A percentile compares a stretch with the other conserved stretches of the same genome.
phyloP scores from a whole-genome alignment of 2,888 invertebrate species.

The Julus scandinavius region DNA sequence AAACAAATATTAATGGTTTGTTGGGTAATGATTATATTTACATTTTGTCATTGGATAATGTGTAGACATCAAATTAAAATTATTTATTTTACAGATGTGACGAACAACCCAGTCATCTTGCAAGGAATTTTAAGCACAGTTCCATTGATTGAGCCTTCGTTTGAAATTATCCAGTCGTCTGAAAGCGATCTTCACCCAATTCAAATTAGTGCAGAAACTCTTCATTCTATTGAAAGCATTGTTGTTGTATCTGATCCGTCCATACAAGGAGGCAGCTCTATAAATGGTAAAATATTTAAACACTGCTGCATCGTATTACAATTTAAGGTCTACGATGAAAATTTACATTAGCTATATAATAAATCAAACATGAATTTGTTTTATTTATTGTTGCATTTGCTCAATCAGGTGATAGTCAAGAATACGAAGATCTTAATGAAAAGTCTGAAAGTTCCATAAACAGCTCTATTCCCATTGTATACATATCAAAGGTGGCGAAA shows the following conservation, averaged over 20 bases:
- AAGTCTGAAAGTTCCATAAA: background rate
- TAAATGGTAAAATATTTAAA: background rate
- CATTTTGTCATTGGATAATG: background rate
- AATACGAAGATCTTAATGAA: background rate
- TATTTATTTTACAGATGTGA: conserved; percentile 21
- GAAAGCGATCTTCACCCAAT: conserved; percentile 8
- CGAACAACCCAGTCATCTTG: background rate
- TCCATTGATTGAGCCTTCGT: background rate
- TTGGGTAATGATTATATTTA: background rate
- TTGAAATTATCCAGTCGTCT: background rate
- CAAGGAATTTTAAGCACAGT: conserved; percentile 24
- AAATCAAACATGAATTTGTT: no score
- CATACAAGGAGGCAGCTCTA: background rate
- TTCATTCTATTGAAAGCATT: background rate
- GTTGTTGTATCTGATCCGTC: background rate
- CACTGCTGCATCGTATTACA: background rate
- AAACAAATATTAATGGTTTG: background rate
- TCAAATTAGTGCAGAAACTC: background rate
- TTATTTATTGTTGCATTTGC: no score
- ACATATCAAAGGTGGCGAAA: background rate
- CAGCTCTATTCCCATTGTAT: background rate
- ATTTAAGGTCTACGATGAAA: background rate
- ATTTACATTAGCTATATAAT: background rate
- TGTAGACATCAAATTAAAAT: background rate
- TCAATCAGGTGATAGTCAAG: background rate